Base-by-base conservation (phyloP, 2,888 invertebrate species). In the Eremobia ochroleuca region DNA sequence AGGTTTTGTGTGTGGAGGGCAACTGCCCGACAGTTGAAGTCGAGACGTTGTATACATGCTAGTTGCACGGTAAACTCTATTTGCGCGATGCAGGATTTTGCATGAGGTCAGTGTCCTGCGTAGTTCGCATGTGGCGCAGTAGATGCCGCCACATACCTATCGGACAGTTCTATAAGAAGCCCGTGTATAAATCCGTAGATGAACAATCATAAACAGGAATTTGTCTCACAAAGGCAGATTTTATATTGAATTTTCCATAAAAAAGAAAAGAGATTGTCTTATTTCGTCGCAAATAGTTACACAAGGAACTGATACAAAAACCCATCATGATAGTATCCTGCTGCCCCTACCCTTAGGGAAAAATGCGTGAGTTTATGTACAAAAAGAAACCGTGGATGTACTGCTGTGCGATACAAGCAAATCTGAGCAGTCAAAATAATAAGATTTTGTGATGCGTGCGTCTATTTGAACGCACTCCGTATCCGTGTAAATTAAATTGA, bases 401-500 rank as follows among this genome's bases (percentile, higher is more conserved):
- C 25, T 61, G 2, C 18, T 75, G 4, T 49, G 31, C 31, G 5
- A n/a, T 37, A n/a, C 18, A 11, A n/a, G 2, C 52, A 55, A 55
- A 49, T 25, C 11, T 28, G 6, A 59, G 34, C 43, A 55, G n/a
- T 8, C 18, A 64, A 55, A 55, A 49, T 78, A 55, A 76, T 43
- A 43, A 46, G 46, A 28, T 46, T 79, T 40, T 40, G 11, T 8
- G 21, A 37, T 3, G 46, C 52, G 21, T 34, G 34, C 25, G 34
- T 58, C 59, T 59, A 31, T 31, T 31, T 59, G 31, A 18, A 59
- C 31, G 18, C 59, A 9, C 59, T 59, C 59, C 59, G 59, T 31
- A 18, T 59, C 9, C 28, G 34, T 75, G 65, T n/a, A 28, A 59
- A 66, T 75, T 15, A 52, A 81, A 75, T 81, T 62, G 77, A 55